These are phyloP conservation scores for Syndactyla subalaris DNA, from an alignment of 2,797 vertebrate species.

Conservation along the genomic window DNA sequence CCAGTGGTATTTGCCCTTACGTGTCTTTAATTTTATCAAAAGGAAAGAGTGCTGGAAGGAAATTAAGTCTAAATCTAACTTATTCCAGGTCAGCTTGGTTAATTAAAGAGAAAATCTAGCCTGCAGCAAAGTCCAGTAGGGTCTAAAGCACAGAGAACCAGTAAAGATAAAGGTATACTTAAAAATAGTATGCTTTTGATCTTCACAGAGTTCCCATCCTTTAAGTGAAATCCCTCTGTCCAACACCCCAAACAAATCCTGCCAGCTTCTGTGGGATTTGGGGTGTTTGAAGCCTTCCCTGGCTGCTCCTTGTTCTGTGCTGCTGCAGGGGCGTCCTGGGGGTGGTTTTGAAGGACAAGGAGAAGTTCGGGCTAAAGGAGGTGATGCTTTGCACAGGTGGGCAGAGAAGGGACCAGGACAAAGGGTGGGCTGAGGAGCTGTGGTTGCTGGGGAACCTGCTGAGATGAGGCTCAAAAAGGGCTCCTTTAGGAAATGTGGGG, in stretches of 20 bases:
- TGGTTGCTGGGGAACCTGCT: neutral
- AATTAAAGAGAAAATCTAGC: slow-evolving; percentile 36
- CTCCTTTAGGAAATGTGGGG: rapidly evolving
- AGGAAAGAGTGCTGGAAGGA: neutral
- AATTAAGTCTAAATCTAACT: neutral
- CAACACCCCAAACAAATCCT: neutral
- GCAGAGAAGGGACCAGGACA: no score
- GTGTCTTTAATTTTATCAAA: neutral
- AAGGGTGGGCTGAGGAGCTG: rapidly evolving
- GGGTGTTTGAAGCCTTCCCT: neutral
- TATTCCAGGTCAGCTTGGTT: neutral
- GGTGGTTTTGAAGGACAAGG: no score
- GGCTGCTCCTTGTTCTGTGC: neutral
- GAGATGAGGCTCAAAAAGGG: neutral
- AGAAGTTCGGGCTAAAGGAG: rapidly evolving
- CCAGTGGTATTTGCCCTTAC: neutral
- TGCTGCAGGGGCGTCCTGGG: rapidly evolving
- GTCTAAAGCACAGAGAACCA: neutral
- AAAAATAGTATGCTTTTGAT: slow-evolving; percentile 10
- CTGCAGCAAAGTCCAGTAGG: neutral
- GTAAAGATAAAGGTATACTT: neutral
- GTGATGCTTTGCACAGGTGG: rapidly evolving
- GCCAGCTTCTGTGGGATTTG: neutral
- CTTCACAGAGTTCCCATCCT: neutral
- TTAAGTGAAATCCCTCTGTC: neutral